A percentile compares a stretch with the other conserved stretches of the same genome.
phyloP scores from a whole-genome alignment of 2,113 vertebrate species.

The Oplegnathus fasciatus region DNA sequence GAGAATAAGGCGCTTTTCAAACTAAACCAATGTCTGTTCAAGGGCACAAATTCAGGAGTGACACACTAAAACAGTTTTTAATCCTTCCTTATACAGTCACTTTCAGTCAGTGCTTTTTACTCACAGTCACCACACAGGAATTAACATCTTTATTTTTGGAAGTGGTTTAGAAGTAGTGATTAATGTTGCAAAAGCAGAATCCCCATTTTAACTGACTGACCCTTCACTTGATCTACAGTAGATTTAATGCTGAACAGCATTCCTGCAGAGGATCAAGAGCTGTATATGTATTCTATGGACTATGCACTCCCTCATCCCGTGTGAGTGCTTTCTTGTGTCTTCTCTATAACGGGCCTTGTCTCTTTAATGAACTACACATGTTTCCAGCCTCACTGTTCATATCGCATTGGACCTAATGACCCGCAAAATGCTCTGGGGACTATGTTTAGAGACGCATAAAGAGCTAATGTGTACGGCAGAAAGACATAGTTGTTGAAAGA shows the following conservation, averaged over 20 bases:
- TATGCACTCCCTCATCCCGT: slow-evolving; percentile 6
- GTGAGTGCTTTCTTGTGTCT: slow-evolving; percentile 59
- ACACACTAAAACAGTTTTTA: neutral
- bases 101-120: neutral
- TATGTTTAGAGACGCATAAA: slow-evolving; percentile 19
- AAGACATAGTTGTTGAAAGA: neutral
- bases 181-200: slow-evolving; percentile 10
- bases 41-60: neutral
- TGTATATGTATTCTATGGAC: slow-evolving; percentile 13
- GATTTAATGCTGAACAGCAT: slow-evolving; percentile 8
- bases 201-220: neutral
- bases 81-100: neutral
- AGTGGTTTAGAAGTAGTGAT: neutral
- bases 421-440: slow-evolving; percentile 16
- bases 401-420: slow-evolving; percentile 52
- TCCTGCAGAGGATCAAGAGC: neutral
- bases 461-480: slow-evolving; percentile 55
- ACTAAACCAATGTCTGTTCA: neutral
- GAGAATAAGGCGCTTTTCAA: neutral
- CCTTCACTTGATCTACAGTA: slow-evolving; percentile 35
- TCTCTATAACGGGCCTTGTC: slow-evolving; percentile 19
- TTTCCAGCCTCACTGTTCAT: slow-evolving; percentile 41
- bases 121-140: neutral
- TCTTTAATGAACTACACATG: slow-evolving; percentile 50
- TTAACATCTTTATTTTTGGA: neutral